Evolutionary conservation across 2,113 vertebrate genomes (phyloP).

Genomic region (Spea multiplicata): DNA sequence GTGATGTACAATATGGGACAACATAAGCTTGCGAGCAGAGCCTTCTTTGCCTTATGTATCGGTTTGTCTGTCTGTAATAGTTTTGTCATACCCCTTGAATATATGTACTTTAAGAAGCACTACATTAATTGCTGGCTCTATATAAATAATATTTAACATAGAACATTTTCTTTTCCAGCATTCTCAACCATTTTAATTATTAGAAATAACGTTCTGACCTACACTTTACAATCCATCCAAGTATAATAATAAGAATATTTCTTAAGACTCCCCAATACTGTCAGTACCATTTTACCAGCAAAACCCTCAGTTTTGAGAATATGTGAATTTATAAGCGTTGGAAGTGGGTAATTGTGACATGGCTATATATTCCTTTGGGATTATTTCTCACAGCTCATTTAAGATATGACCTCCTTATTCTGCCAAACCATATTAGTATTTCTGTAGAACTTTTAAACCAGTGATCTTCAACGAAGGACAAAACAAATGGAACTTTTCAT

Average conservation of each 20-base stretch:
- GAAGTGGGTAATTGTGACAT: constrained; percentile 57
- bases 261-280: constrained; percentile 54
- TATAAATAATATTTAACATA: neutral
- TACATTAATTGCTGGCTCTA: neutral
- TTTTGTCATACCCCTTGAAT: too few relatives aligned
- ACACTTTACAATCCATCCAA: constrained; percentile 33
- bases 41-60: too few relatives aligned
- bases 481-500: constrained; percentile 52
- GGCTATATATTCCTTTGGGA: constrained; percentile 58
- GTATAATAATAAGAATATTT: constrained; percentile 53
- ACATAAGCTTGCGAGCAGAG: too few relatives aligned
- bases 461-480: constrained; percentile 60
- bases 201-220: constrained; percentile 17
- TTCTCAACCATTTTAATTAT: neutral
- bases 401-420: constrained; percentile 65
- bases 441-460: constrained; percentile 61
- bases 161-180: too few relatives aligned
- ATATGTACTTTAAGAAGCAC: neutral
- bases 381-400: constrained; percentile 61
- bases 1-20: too few relatives aligned
- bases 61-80: too few relatives aligned
- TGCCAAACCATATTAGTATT: constrained; percentile 63
- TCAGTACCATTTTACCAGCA: constrained; percentile 54
- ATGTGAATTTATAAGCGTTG: constrained; percentile 59
- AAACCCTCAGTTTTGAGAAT: constrained; percentile 50